Conservation (phyloP, 2,888 invertebrate species). For the Lepidocyrtoides sp. region DNA sequence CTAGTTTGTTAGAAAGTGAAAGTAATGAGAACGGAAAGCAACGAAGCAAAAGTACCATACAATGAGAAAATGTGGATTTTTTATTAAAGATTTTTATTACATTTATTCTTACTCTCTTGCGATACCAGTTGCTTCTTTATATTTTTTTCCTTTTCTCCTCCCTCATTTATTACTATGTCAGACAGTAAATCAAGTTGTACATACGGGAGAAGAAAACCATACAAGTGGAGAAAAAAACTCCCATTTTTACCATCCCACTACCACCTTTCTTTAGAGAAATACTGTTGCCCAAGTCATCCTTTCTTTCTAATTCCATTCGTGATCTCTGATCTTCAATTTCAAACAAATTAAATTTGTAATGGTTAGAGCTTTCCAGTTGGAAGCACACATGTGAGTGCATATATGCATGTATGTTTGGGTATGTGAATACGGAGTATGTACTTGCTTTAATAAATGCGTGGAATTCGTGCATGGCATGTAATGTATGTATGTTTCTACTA, state of each 20-base stretch:
- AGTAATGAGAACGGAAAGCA: not conserved
- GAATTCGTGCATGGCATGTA: not conserved
- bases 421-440: not conserved
- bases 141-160: not conserved
- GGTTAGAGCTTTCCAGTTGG: not conserved
- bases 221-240: not conserved
- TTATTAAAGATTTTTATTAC: constrained; percentile 39
- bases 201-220: not conserved
- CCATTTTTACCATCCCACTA: not conserved
- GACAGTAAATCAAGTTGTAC: constrained; percentile 7
- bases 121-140: constrained; percentile 35
- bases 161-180: not conserved
- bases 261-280: not conserved
- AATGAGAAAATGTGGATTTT: constrained; percentile 13
- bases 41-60: not conserved
- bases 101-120: not conserved
- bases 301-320: not conserved
- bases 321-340: constrained; percentile 5
- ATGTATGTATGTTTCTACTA: not conserved
- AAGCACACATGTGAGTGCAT: not conserved
- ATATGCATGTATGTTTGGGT: not conserved
- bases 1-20: not conserved
- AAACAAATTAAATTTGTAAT: constrained; percentile 24
- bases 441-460: too few species aligned
- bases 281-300: not conserved